Evolutionary conservation across 37 sponge, comb jelly and placozoan species (phyloP), one percentile per base, ranked within the genome.

Genomic region (Halichondria panicea): DNA sequence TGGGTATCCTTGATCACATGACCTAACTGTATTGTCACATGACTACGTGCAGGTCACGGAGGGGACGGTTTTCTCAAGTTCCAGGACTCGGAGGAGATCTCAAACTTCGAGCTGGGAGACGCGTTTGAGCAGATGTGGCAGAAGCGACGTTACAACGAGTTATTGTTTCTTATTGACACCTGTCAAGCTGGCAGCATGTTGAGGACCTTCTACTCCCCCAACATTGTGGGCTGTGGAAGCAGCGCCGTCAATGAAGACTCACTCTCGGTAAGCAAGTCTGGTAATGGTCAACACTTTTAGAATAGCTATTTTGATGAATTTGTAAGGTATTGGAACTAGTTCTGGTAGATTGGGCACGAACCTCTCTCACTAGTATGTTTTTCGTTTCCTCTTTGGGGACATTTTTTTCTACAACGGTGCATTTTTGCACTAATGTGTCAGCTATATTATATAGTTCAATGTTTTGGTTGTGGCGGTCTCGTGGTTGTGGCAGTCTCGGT

Each of bases 101-200:
- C 92, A 18, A 92, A 80, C 54, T 70, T 72, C 6, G 97, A 96
- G 72, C 74, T 96, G 15, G 95, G 89, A 55, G 92, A 90, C 54
- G 92, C 92, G 1, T 96, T 96, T 73, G 91, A 90, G 54, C 97
- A 96, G 76, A 96, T 96, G 97, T 93, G 95, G 92, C 91, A 96
- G 76, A 92, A 92, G 69, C 82, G 74, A 70, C 75, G 96, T 52
- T 96, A 96, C 81, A 77, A 93, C 81, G 94, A 93, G 69, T 56
- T 96, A 33, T 37, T 96, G 53, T 96, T 93, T 64, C 62, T 90
- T 30, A 96, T 96, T 58, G 97, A 96, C 66, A 93, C 97, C 5
- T 96, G 97, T 70, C 97, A 96, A 30, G 97, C 94, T 3, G 91
- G 48, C 48, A 93, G 94, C 61, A 90, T 96, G 94, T 84, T 79